These are phyloP conservation scores for Erebia aethiops DNA, from an alignment of 2,888 invertebrate genomes.

Conservation along the genomic window DNA sequence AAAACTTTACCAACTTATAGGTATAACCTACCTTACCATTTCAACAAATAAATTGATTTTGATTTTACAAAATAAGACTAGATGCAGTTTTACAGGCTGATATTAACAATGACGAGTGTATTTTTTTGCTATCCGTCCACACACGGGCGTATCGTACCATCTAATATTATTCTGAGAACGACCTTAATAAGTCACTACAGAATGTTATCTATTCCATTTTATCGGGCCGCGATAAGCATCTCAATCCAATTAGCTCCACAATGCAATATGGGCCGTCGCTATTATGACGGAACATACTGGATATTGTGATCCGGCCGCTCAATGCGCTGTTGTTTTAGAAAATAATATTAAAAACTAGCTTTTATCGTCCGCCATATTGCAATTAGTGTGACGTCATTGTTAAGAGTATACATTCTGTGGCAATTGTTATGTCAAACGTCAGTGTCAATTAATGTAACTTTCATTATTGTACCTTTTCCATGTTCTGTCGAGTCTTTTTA, in stretches of 20 bases:
- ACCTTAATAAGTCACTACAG: conserved; percentile 84
- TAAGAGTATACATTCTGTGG: too few relatives aligned
- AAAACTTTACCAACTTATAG: too few relatives aligned
- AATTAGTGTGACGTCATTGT: too few relatives aligned
- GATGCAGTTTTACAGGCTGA: too few relatives aligned
- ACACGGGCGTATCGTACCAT: conserved; percentile 76
- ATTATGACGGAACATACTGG: conserved; percentile 63
- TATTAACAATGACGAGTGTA: conserved; percentile 1
- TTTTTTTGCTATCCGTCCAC: conserved; percentile 59
- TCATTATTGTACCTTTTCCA: too few relatives aligned
- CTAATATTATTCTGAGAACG: conserved; percentile 85
- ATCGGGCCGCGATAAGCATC: conserved; percentile 78
- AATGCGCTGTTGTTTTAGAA: conserved; percentile 11
- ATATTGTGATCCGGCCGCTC: conserved; percentile 28
- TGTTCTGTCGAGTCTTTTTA: too few relatives aligned
- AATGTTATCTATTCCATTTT: conserved; percentile 84
- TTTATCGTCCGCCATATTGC: too few relatives aligned
- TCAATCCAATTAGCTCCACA: conserved; percentile 83
- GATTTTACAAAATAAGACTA: too few relatives aligned
- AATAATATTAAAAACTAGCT: not conserved
- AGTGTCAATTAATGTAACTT: too few relatives aligned
- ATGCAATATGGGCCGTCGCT: conserved; percentile 80
- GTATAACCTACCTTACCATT: too few relatives aligned
- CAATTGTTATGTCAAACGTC: too few relatives aligned
- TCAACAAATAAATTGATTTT: too few relatives aligned